Evolutionary conservation across 35 echinoderm and acorn worm genomes (phyloP).

Genomic region (Amphiura filiformis): DNA sequence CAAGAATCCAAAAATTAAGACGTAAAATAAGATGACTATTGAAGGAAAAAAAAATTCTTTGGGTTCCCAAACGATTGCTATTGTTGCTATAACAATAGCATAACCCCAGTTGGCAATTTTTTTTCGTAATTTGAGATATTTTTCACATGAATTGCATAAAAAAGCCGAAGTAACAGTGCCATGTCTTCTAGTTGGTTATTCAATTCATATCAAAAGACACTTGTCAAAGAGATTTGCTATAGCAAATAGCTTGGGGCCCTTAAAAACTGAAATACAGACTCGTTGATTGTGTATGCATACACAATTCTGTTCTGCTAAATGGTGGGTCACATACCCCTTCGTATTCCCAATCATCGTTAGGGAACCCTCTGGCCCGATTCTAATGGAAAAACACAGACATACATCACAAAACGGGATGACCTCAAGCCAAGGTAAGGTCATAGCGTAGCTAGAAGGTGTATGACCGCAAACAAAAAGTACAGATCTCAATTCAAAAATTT

Average conservation of each 20-base stretch:
- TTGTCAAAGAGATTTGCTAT: constrained; percentile 12
- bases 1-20: neutral
- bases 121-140: constrained; percentile 8
- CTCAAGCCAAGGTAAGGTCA: neutral
- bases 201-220: neutral
- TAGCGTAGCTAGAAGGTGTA: neutral
- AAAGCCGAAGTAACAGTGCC: neutral
- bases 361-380: neutral
- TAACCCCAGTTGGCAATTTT: neutral
- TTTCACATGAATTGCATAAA: constrained; percentile 8
- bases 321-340: neutral
- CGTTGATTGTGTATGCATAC: constrained; percentile 1
- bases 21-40: neutral
- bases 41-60: neutral
- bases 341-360: neutral
- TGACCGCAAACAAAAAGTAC: constrained; percentile 13
- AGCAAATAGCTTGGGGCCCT: neutral
- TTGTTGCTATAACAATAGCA: neutral
- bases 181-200: neutral
- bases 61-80: neutral
- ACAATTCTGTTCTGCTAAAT: neutral
- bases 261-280: constrained; percentile 1
- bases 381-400: constrained; percentile 1
- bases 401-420: constrained; percentile 6
- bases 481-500: neutral